Evolutionary conservation across 2,797 vertebrate genomes (phyloP), one percentile per base, ranked within the genome.

Genomic region (Iguana delicatissima): DNA sequence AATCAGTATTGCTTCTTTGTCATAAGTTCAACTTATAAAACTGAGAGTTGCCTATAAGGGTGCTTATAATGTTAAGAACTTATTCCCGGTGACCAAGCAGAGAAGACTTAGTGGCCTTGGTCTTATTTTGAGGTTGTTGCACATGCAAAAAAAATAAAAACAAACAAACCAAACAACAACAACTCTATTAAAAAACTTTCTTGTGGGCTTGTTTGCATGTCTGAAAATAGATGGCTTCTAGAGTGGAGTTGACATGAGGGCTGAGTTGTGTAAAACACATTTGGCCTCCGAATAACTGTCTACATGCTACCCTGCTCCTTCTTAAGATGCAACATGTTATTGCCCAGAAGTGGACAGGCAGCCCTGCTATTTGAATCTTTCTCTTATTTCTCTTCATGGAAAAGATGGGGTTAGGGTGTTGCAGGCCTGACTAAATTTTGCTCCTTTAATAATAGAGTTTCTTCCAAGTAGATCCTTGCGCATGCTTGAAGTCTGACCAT

Each of bases 381-480:
- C 32, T 92, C 87, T 95, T 10, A 82, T 88, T 76, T 20, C 62
- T 94, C 38, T 87, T n/a, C 84, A 92, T 85, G 93, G 76, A 32
- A 90, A 42, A 84, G 73, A 32, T 79, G 89, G 57, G 67, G 35
- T 77, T 82, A 80, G n/a, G 29, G 22, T 69, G 74, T 29, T 72
- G 29, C 52, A 84, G 74, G 14, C 7, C 32, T 91, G 0, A 0
- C 67, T 93, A 50, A 91, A 14, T 67, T 5, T 83, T 92, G 64
- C 29, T 90, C 89, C 73, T 96, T 94, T 91, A 76, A 89, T 59
- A 42, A 29, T 4, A 91, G 90, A 38, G 93, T 76, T 94, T 35
- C 20, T 18, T 83, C 84, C 42, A 22, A 92, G 67, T 55, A 22
- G 10, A 93, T 96, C 92, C 89, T 74, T 90, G 1, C 91, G 90